Conservation (phyloP, 1,140 invertebrate genomes). For the Drusus annulatus region DNA sequence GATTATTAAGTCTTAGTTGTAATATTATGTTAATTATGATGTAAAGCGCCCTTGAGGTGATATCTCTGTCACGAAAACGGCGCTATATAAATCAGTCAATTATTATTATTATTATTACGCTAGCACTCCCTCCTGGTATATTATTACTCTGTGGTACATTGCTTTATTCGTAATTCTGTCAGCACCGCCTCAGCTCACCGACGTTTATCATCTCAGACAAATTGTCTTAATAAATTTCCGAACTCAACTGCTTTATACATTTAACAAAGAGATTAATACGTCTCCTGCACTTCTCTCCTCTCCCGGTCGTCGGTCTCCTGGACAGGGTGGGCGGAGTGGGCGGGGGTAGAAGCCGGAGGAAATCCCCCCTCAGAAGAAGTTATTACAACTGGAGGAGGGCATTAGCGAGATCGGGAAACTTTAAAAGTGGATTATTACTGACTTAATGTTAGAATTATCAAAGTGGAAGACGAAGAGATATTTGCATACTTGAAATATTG, state of each 20-base stretch:
- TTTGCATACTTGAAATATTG: background rate
- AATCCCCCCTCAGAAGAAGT: background rate
- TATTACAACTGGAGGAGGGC: slow-evolving; percentile 12
- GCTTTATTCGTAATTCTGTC: slow-evolving; percentile 2
- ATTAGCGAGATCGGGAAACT: slow-evolving; percentile 11
- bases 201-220: slow-evolving; percentile 13
- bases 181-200: background rate
- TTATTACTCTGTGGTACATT: no score
- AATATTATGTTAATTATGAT: no score
- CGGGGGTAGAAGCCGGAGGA: background rate
- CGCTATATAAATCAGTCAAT: no score
- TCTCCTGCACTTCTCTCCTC: slow-evolving; percentile 2
- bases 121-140: no score
- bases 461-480: background rate
- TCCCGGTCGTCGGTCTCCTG: background rate
- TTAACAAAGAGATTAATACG: slow-evolving; percentile 32
- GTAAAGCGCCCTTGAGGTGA: no score
- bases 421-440: slow-evolving; percentile 14
- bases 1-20: no score
- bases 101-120: no score
- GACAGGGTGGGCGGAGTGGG: background rate
- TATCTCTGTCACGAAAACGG: no score
- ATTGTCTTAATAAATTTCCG: slow-evolving; percentile 26
- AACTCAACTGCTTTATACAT: slow-evolving; percentile 29
- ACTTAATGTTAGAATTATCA: background rate